These are phyloP conservation scores for Setophaga kirtlandii DNA, from an alignment of 2,113 vertebrate genomes.

Conservation along the genomic window DNA sequence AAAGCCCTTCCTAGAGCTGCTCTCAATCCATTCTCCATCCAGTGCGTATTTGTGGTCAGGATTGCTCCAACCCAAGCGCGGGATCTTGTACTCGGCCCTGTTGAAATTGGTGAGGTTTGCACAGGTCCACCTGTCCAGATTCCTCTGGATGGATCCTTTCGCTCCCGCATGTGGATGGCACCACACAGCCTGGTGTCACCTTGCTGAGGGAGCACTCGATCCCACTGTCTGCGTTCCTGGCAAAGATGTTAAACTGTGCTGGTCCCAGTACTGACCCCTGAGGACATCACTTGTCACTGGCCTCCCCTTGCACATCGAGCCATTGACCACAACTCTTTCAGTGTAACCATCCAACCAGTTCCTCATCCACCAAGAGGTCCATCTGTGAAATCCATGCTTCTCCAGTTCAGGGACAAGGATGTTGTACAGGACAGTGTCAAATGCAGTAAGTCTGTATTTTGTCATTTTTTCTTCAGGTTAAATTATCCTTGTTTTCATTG, in stretches of 20 bases:
- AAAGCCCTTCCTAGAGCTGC: not conserved
- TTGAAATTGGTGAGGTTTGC: not conserved
- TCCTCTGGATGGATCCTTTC: not conserved
- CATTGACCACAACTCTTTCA: not conserved
- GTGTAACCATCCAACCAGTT: not conserved
- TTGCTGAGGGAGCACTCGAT: accelerated
- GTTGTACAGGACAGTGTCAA: not conserved
- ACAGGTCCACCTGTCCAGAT: not conserved
- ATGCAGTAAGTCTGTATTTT: not conserved
- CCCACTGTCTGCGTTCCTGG: not conserved
- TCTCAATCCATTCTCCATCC: not conserved
- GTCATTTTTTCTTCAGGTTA: not conserved
- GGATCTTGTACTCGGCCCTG: not conserved
- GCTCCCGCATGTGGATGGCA: not conserved
- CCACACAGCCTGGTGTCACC: not conserved
- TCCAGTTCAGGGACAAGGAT: not conserved
- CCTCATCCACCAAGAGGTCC: not conserved
- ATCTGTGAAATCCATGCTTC: not conserved
- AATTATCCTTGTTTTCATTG: not conserved
- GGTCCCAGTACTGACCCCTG: too few species aligned
- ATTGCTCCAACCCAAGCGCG: not conserved
- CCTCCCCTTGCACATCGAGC: not conserved
- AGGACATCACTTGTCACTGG: not conserved
- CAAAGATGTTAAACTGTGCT: not conserved
- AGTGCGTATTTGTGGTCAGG: not conserved